phyloP scores from a whole-genome alignment of 2,797 vertebrate genomes.

The Gorsachius magnificus region DNA sequence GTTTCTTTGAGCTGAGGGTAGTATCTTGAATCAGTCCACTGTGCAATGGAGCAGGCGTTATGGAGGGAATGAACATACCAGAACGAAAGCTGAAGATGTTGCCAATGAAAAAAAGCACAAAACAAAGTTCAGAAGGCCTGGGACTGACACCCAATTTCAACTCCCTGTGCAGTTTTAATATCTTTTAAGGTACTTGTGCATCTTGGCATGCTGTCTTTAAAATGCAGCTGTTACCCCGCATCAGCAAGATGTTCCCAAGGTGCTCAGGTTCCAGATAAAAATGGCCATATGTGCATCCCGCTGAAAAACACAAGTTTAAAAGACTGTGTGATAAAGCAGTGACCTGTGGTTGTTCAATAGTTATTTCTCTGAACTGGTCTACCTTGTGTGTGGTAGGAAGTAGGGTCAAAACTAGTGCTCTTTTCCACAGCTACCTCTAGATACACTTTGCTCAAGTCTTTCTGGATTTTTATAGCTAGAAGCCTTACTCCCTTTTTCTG shows the following conservation, averaged over 20 bases:
- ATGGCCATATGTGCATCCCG: not conserved
- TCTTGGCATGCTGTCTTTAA: not conserved
- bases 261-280: not conserved
- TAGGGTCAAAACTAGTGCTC: conserved; percentile 2
- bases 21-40: not conserved
- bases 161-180: not conserved
- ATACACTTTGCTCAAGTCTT: not conserved
- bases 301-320: not conserved
- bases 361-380: not conserved
- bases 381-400: not conserved
- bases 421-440: conserved; percentile 26
- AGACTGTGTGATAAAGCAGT: not conserved
- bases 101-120: not conserved
- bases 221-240: not conserved
- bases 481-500: not conserved
- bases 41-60: not conserved
- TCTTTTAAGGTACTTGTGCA: not conserved
- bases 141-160: not conserved
- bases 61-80: not conserved
- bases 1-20: not conserved
- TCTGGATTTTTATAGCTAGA: not conserved
- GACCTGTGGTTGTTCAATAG: not conserved
- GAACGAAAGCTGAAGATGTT: not conserved
- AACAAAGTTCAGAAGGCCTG: not conserved
- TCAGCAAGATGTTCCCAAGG: not conserved